Evolutionary conservation across 1,140 invertebrate species (phyloP).

Genomic region (Homalodisca vitripennis): DNA sequence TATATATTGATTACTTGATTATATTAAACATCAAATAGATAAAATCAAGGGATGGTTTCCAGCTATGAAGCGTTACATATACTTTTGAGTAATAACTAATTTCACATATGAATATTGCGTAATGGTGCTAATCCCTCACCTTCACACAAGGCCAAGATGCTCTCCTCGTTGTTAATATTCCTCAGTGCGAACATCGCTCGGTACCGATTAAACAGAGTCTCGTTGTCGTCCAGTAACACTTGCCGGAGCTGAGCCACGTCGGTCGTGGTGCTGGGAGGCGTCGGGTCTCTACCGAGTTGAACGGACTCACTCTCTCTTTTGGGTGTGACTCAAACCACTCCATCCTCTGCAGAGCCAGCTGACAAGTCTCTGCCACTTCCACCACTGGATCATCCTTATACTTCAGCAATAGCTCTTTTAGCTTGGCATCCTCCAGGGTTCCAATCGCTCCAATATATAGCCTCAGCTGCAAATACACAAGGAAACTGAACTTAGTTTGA

Average conservation of each 20-base stretch:
- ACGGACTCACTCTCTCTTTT: constrained; percentile 63
- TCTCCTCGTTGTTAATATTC: constrained; percentile 77
- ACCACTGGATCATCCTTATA: constrained; percentile 72
- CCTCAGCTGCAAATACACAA: constrained; percentile 71
- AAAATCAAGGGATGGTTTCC: too few species aligned
- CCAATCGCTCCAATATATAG: constrained; percentile 97
- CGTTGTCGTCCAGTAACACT: constrained; percentile 72
- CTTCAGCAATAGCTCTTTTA: constrained; percentile 68
- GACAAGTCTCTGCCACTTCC: constrained; percentile 95
- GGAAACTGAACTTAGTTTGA: too few species aligned
- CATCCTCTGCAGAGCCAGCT: constrained; percentile 83
- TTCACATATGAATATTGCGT: neutral
- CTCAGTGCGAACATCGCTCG: constrained; percentile 95
- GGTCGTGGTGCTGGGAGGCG: constrained; percentile 66
- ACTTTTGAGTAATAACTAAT: too few species aligned
- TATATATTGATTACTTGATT: too few species aligned
- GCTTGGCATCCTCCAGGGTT: constrained; percentile 50
- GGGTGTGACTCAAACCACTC: constrained; percentile 64
- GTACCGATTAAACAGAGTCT: constrained; percentile 87
- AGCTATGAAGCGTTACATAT: too few species aligned
- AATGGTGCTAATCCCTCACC: constrained; percentile 55
- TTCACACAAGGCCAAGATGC: constrained; percentile 76
- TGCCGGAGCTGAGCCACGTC: constrained; percentile 62
- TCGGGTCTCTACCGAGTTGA: constrained; percentile 89
- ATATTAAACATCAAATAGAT: too few species aligned